Evolutionary conservation across 2,113 vertebrate species (phyloP).

Genomic region (Numenius arquata): DNA sequence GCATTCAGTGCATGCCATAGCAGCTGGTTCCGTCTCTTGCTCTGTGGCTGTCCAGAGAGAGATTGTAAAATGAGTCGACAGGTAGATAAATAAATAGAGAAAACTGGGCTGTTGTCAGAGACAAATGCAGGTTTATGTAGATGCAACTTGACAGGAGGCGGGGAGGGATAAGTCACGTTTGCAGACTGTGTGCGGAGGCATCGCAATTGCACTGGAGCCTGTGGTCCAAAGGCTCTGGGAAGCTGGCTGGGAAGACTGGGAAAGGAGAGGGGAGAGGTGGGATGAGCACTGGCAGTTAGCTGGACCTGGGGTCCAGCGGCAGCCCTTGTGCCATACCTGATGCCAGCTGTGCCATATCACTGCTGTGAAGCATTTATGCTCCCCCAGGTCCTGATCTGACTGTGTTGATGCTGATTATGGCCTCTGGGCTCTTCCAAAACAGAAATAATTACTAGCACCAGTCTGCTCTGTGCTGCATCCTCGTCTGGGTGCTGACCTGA

Average conservation of each 20-base stretch:
- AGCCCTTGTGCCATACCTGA: not conserved
- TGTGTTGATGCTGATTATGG: not conserved
- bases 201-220: not conserved
- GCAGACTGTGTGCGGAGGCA: not conserved
- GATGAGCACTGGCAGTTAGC: not conserved
- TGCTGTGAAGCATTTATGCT: not conserved
- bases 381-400: fast-evolving
- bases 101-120: not conserved
- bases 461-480: not conserved
- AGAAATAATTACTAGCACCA: not conserved
- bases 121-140: not conserved
- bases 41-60: not conserved
- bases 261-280: not conserved
- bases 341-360: not conserved
- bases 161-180: not conserved
- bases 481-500: not conserved
- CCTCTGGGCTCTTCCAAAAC: not conserved
- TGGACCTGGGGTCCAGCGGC: not conserved
- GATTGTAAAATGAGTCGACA: not conserved
- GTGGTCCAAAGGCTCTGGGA: not conserved
- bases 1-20: constrained; percentile 17
- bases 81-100: constrained; percentile 30
- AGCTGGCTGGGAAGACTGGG: not conserved
- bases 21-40: constrained; percentile 31
- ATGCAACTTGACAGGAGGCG: not conserved